Conservation (phyloP, 2,113 vertebrate species). For the Prochilodus magdalenae region DNA sequence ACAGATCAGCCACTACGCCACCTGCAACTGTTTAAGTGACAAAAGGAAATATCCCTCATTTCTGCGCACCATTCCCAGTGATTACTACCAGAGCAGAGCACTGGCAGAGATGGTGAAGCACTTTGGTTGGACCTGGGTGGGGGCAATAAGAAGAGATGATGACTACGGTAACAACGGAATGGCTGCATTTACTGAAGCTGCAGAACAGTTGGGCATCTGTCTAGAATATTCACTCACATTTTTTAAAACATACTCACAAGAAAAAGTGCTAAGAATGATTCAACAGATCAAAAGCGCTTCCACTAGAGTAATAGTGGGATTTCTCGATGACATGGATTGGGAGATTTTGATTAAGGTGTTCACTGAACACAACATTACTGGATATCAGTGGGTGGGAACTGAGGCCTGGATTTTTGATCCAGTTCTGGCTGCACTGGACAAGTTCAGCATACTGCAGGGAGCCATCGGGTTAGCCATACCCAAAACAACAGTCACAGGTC, state of each 20-base stretch:
- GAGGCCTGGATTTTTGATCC: neutral
- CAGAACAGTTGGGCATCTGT: too few relatives aligned
- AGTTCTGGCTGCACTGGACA: neutral
- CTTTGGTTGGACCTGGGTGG: constrained; percentile 47
- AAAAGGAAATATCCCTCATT: constrained; percentile 18
- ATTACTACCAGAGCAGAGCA: neutral
- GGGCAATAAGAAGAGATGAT: constrained; percentile 35
- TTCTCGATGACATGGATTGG: neutral
- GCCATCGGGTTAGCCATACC: neutral
- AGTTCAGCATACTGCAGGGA: neutral
- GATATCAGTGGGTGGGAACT: neutral
- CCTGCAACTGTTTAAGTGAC: neutral
- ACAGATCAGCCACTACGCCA: too few relatives aligned
- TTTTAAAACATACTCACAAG: constrained; percentile 46
- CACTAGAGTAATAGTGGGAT: neutral
- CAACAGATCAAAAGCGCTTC: constrained; percentile 47
- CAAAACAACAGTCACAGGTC: neutral
- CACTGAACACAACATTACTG: neutral
- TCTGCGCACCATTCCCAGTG: constrained; percentile 7
- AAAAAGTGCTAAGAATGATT: constrained; percentile 65
- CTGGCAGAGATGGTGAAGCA: constrained; percentile 36
- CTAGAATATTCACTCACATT: too few relatives aligned
- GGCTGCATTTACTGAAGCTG: too few relatives aligned
- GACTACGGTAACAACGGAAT: too few relatives aligned
- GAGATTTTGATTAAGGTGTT: neutral